Evolutionary conservation across 2,113 vertebrate genomes (phyloP).

Genomic region (Myodes glareolus): DNA sequence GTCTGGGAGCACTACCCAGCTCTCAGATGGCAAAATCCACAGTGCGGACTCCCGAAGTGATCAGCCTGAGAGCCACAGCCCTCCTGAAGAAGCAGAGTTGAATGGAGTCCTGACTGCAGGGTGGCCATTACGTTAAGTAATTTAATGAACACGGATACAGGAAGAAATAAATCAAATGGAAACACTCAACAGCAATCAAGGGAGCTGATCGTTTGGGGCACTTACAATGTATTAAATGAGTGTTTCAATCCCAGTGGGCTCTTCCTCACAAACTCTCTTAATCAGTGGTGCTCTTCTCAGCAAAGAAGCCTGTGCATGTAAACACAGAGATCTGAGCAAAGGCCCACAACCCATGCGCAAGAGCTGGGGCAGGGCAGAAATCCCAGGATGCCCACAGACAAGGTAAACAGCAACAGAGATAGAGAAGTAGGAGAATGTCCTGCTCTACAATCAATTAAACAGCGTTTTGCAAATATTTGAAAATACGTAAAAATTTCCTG

Average conservation of each 20-base stretch:
- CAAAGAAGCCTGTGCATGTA: slow-evolving; percentile 10
- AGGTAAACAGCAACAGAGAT: background rate
- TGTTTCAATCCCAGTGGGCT: slow-evolving; percentile 80
- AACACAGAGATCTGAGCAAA: background rate
- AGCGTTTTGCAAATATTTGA: background rate
- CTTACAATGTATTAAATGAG: slow-evolving; percentile 82
- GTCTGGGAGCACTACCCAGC: slow-evolving; percentile 61
- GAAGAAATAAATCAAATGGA: slow-evolving; percentile 86
- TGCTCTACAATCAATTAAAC: background rate
- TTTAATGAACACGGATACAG: slow-evolving; percentile 85
- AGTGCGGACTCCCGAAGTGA: background rate
- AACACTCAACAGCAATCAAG: slow-evolving; percentile 86
- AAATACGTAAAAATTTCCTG: background rate
- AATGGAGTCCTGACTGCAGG: slow-evolving; percentile 73
- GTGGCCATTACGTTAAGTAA: slow-evolving; percentile 84
- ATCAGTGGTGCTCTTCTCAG: slow-evolving; percentile 69
- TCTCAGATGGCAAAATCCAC: slow-evolving; percentile 53
- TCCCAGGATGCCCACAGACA: background rate
- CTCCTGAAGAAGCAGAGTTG: slow-evolving; percentile 60
- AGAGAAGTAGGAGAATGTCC: background rate
- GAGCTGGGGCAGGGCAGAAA: background rate
- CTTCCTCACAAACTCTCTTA: slow-evolving; percentile 74
- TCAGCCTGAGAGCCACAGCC: slow-evolving; percentile 72
- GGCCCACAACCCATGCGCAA: background rate
- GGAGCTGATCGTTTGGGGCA: slow-evolving; percentile 78